A percentile compares a stretch with the other conserved stretches of the same genome.
phyloP scores from a whole-genome alignment of 2,888 invertebrate genomes.

The Hypomecis punctinalis region DNA sequence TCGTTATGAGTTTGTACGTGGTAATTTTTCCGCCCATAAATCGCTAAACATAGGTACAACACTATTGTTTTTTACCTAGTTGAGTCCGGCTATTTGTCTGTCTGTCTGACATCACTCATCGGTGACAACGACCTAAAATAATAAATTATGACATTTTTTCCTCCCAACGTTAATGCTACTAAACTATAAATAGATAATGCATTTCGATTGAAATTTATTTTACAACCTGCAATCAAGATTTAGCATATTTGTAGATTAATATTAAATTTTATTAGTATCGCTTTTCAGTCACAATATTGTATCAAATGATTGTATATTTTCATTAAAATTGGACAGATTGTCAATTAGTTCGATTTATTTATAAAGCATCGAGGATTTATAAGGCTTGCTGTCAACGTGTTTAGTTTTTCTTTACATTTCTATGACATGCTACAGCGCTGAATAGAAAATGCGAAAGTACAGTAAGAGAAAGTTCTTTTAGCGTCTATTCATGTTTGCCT shows the following conservation, averaged over 20 bases:
- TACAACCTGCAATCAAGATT: conserved; percentile 44
- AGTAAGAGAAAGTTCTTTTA: conserved; percentile 32
- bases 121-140: conserved; percentile 77
- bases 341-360: conserved; percentile 13
- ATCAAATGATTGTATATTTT: conserved; percentile 26
- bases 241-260: conserved; percentile 32
- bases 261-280: conserved; percentile 36
- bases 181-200: conserved; percentile 34
- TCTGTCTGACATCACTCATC: conserved; percentile 75
- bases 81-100: conserved; percentile 30
- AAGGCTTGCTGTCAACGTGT: background rate
- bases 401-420: conserved; percentile 18
- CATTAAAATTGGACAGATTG: conserved; percentile 11
- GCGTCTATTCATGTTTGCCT: conserved; percentile 28
- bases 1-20: conserved; percentile 3
- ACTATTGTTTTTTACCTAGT: conserved; percentile 5
- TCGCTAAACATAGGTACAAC: conserved; percentile 1
- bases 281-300: conserved; percentile 41
- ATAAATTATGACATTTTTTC: conserved; percentile 72
- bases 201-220: conserved; percentile 41
- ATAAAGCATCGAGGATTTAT: background rate
- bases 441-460: conserved; percentile 36
- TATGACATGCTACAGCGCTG: conserved; percentile 9
- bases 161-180: conserved; percentile 11
- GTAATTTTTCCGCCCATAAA: conserved; percentile 26